A percentile compares a stretch with the other conserved stretches of the same genome.
These are phyloP conservation scores for Tyrannus savana DNA, from an alignment of 2,113 vertebrate species.

Conservation along the genomic window DNA sequence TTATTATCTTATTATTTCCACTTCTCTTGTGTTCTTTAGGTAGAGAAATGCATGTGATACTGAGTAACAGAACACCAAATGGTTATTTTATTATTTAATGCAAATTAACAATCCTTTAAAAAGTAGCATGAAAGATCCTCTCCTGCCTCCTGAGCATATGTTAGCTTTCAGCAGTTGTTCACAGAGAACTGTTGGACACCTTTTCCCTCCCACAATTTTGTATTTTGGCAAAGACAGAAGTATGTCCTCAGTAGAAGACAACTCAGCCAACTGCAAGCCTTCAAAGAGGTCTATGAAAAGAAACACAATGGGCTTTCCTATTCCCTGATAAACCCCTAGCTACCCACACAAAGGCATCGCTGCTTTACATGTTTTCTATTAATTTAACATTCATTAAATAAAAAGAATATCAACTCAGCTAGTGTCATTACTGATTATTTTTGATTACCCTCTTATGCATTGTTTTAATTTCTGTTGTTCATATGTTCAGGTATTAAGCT, in stretches of 20 bases:
- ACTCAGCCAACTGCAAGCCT: not conserved
- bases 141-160: not conserved
- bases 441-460: not conserved
- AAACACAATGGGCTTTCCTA: not conserved
- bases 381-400: not conserved
- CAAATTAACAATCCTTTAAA: not conserved
- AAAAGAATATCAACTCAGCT: not conserved
- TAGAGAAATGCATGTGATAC: not conserved
- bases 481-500: not conserved
- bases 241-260: not conserved
- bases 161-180: not conserved
- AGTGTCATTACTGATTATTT: not conserved
- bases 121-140: not conserved
- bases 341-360: not conserved
- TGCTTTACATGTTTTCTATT: not conserved
- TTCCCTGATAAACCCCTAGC: not conserved
- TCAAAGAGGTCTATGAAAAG: not conserved
- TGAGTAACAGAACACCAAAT: not conserved
- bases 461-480: not conserved
- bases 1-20: not conserved
- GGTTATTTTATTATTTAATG: not conserved
- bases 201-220: not conserved
- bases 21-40: not conserved
- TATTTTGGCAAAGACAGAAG: not conserved
- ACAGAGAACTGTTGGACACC: not conserved